Evolutionary conservation across 2,888 invertebrate species (phyloP), one percentile per base, ranked within the genome.

Genomic region (Eucera pruinosa): DNA sequence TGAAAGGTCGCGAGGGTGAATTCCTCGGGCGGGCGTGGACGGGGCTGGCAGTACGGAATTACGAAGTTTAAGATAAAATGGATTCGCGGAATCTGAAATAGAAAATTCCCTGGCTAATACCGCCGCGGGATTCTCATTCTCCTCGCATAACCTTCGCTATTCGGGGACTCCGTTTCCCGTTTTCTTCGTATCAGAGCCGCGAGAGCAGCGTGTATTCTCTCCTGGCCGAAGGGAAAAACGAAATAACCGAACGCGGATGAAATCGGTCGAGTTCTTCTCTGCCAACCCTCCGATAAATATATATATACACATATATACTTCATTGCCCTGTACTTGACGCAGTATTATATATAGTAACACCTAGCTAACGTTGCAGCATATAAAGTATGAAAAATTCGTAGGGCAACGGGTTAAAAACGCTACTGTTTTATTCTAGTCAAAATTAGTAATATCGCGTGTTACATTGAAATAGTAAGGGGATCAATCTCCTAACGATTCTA

Each of bases 51-150:
- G 79, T 79, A 81, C 76, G 82, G 81, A 86, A 88, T 88, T 87
- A 87, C 87, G 84, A 87, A 86, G 68, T 88, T 86, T 82, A 86
- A 87, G 87, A 88, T 87, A 84, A 89, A 89, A 89, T 88, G 84
- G 84, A 88, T 86, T 84, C 86, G 80, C 81, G 83, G 86, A 88
- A 89, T 88, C 84, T 87, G 83, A 86, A 89, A 88, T 89, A 87
- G 87, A 87, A 89, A 89, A 88, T 89, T 89, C 87, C 85, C 86
- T 77, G 75, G 82, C 84, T 88, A 86, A 89, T 88, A 83, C 78
- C 82, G 47, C 48, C 76, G 71, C 78, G 61, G 81, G 80, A 83
- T 84, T 82, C 84, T 82, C 82, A 83, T 82, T 80, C 83, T 70
- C 75, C 74, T 80, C 77, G 78, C 78, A 75, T 76, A 79, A 85